Percentiles rank a stretch among this genome's conserved stretches.
Conservation (phyloP, 2,888 invertebrate genomes). For the Hedya salicella region DNA sequence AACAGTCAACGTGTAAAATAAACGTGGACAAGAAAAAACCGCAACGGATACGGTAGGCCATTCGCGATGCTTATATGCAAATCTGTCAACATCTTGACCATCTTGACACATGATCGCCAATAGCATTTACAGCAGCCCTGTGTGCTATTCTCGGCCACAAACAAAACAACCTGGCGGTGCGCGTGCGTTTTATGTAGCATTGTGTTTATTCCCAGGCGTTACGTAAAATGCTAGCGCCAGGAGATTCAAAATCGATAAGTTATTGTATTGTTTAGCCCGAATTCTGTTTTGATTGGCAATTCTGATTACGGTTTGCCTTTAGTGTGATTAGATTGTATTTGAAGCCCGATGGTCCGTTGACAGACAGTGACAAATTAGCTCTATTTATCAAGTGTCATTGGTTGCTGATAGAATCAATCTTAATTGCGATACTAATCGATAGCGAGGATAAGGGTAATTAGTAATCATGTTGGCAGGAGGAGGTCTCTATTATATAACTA, state of each 20-base stretch:
- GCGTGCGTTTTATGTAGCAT: conserved; percentile 50
- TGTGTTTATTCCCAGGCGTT: conserved; percentile 57
- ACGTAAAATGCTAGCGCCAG: conserved; percentile 68
- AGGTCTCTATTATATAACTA: conserved; percentile 34
- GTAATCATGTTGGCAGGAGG: conserved; percentile 15
- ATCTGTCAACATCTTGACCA: conserved; percentile 63
- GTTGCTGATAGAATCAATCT: conserved; percentile 4
- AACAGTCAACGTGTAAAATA: conserved; percentile 5
- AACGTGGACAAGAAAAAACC: conserved; percentile 41
- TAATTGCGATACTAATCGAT: conserved; percentile 22
- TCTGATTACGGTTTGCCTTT: conserved; percentile 14
- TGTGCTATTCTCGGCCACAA: conserved; percentile 60
- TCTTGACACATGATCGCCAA: conserved; percentile 74
- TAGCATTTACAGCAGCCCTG: conserved; percentile 52
- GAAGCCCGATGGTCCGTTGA: conserved; percentile 2
- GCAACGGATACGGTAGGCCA: conserved; percentile 36
- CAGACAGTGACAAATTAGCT: conserved; percentile 16
- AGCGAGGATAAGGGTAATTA: conserved; percentile 23
- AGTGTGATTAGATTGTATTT: conserved; percentile 12
- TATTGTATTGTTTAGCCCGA: conserved; percentile 54
- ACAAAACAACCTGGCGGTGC: conserved; percentile 44
- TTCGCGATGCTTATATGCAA: conserved; percentile 54
- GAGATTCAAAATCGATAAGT: conserved; percentile 70
- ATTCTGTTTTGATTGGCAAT: conserved; percentile 51
- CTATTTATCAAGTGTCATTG: not conserved